phyloP scores from a whole-genome alignment of 2,888 invertebrate genomes.

The Iphiclides podalirius region DNA sequence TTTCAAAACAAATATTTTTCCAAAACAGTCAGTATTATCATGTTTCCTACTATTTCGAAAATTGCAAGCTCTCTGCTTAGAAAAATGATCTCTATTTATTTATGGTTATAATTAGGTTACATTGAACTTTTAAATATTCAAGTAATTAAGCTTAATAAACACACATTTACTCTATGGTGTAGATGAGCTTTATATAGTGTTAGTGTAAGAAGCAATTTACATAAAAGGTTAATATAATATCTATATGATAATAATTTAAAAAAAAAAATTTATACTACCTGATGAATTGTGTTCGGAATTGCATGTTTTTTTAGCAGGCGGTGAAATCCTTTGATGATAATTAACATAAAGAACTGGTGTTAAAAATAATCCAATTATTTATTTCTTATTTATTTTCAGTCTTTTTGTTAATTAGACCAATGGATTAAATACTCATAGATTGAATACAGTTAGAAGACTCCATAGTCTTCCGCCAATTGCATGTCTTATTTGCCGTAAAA shows the following conservation, averaged over 20 bases:
- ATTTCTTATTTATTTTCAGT: too few relatives aligned
- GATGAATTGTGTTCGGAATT: slow-evolving; percentile 14
- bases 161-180: slow-evolving; percentile 5
- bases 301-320: not conserved
- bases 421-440: slow-evolving; percentile 20
- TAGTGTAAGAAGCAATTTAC: slow-evolving; percentile 7
- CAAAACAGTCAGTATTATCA: slow-evolving; percentile 19
- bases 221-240: not conserved
- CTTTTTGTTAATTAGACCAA: too few relatives aligned
- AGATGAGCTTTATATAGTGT: slow-evolving; percentile 19
- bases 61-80: not conserved
- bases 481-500: too few relatives aligned
- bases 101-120: slow-evolving; percentile 7
- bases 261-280: not conserved
- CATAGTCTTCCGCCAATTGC: too few relatives aligned
- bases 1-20: slow-evolving; percentile 1
- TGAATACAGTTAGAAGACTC: too few relatives aligned
- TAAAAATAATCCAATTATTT: too few relatives aligned
- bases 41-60: slow-evolving; percentile 4
- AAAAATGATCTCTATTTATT: slow-evolving; percentile 15
- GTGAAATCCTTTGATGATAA: not conserved
- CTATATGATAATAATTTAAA: too few relatives aligned
- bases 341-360: slow-evolving; percentile 1
- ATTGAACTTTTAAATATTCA: slow-evolving; percentile 3
- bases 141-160: slow-evolving; percentile 6